Conservation (phyloP, 2,888 invertebrate species). For the Drosophila gaucha region DNA sequence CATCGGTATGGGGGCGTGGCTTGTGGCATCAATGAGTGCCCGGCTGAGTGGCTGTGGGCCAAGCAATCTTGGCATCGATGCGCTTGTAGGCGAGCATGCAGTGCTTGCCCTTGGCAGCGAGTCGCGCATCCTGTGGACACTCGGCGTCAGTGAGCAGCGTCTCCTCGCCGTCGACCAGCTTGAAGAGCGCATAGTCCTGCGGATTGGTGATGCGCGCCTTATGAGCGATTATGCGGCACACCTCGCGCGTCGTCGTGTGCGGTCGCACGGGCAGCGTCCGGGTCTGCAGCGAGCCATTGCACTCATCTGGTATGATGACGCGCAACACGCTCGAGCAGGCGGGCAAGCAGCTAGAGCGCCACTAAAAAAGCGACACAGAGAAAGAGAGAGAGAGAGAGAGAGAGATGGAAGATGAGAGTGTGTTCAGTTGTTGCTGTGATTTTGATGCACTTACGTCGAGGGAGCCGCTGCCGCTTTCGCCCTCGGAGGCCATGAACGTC, state of each 20-base stretch:
- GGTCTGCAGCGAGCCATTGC: constrained; percentile 95
- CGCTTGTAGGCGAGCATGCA: constrained; percentile 97
- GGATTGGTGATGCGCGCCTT: constrained; percentile 98
- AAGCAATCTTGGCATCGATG: constrained; percentile 98
- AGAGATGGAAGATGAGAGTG: not conserved
- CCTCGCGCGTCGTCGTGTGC: constrained; percentile 95
- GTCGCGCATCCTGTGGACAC: constrained; percentile 94
- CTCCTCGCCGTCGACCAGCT: constrained; percentile 96
- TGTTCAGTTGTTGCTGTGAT: not conserved
- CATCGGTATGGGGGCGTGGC: not conserved
- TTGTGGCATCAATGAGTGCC: constrained; percentile 28
- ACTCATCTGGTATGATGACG: constrained; percentile 97
- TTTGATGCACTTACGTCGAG: constrained; percentile 82
- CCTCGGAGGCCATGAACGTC: constrained; percentile 84
- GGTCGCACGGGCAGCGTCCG: constrained; percentile 97
- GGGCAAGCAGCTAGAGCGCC: constrained; percentile 86
- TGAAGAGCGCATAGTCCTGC: constrained; percentile 97
- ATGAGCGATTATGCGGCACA: constrained; percentile 97
- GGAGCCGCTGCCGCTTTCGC: constrained; percentile 83
- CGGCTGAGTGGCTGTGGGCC: constrained; percentile 88
- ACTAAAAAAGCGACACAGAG: constrained; percentile 71
- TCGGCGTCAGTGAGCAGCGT: constrained; percentile 94
- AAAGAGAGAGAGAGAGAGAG: not conserved
- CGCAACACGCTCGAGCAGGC: constrained; percentile 91
- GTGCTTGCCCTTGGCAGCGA: constrained; percentile 90